Evolutionary conservation across 2,113 vertebrate species (phyloP).

Genomic region (Aythya baeri): DNA sequence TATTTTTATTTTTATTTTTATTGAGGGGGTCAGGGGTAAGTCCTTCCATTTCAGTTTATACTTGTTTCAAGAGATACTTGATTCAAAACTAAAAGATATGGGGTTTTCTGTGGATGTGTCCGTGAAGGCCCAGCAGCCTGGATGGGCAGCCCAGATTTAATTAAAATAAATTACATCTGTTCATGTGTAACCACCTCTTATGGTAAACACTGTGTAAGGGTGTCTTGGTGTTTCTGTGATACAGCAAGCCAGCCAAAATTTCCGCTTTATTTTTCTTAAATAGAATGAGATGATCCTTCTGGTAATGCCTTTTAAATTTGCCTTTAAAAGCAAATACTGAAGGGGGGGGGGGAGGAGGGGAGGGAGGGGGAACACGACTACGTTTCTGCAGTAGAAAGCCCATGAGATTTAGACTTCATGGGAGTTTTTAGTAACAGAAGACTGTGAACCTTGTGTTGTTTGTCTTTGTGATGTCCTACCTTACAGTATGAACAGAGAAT

Average conservation of each 20-base stretch:
- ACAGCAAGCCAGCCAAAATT: background rate
- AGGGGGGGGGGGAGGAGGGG: no score
- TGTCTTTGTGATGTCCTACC: background rate
- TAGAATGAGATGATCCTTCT: background rate
- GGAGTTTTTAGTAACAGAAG: background rate
- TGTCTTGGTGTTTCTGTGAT: background rate
- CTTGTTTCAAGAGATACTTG: background rate
- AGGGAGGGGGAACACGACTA: background rate
- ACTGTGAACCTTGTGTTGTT: background rate
- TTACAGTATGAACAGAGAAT: background rate
- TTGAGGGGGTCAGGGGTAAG: background rate
- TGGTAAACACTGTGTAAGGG: background rate
- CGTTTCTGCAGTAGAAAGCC: background rate
- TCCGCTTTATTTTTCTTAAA: background rate
- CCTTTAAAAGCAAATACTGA: background rate
- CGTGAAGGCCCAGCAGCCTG: background rate
- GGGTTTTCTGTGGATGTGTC: background rate
- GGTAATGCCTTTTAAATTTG: background rate
- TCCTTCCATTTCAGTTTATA: background rate
- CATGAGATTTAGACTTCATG: background rate
- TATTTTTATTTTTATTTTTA: background rate
- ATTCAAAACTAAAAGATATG: background rate
- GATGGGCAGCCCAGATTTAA: slow-evolving; percentile 31
- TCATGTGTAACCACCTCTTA: background rate
- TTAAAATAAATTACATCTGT: slow-evolving; percentile 1